Base-by-base conservation (phyloP, 2,797 vertebrate species). In the Pipistrellus kuhlii region DNA sequence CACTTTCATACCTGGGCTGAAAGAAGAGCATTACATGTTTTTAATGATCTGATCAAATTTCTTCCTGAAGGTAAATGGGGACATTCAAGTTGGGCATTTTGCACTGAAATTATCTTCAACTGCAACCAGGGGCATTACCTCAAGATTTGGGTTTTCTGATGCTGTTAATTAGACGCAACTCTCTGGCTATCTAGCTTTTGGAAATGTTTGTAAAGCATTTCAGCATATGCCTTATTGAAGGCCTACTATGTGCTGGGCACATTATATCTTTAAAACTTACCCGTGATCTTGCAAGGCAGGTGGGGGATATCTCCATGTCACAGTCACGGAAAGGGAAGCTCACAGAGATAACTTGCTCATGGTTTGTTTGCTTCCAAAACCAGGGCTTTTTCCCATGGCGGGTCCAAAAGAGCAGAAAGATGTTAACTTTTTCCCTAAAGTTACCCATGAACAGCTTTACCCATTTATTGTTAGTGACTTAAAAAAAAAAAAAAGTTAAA, bases 1-100 rank as follows among this genome's bases (percentile, higher is more conserved):
- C 10, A 38, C 85, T 35, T 71, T 92, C 41, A 90, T 38, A 75
- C 91, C 48, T 95, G 85, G 53, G 76, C 44, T 32, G 87, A 73
- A 76, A 81, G 30, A 41, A 68, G 66, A 88, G 32, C 48, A 32
- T 66, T 32, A 81, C 14, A 25, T 82, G 73, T 71, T 59, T 64
- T 71, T 76, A 81, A 78, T 91, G 53, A 94, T 84, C 84, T 96
- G 73, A 75, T 81, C 35, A 32, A 51, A 62, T 89, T 94, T 84
- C 87, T 84, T 82, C 53, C n/a, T 76, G 48, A 89, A 84, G n/a
- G 10, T 72, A 85, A 83, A 86, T 51, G 77, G 59, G 59, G 68
- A 85, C 55, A 69, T 62, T 94, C 62, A 75, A 72, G 32, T 87
- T 86, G 53, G 84, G n/a, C 21, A 23, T 21, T 44, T 91, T 27